These are phyloP conservation scores for Notiomystis cincta DNA, from an alignment of 2,113 vertebrate genomes.

Conservation along the genomic window DNA sequence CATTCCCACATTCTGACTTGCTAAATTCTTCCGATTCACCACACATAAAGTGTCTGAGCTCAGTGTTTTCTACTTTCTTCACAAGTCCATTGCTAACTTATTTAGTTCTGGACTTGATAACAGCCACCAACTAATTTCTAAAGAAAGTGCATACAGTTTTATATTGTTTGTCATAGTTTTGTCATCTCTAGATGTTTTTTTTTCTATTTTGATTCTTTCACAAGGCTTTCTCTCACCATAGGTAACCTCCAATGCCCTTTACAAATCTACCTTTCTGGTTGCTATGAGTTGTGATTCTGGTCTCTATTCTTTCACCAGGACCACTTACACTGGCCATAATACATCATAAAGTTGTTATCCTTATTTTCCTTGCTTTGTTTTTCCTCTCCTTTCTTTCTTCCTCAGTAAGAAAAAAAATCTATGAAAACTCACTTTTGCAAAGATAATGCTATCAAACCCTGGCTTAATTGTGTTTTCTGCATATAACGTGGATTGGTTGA, in stretches of 20 bases:
- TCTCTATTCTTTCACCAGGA: not conserved
- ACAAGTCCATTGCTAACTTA: not conserved
- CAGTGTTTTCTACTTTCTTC: not conserved
- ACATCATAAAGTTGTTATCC: not conserved
- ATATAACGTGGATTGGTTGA: not conserved
- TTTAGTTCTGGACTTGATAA: not conserved
- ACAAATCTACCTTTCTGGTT: not conserved
- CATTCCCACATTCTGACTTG: not conserved
- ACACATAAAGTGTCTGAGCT: not conserved
- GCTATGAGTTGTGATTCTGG: not conserved
- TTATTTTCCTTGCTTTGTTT: not conserved
- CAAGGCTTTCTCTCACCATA: not conserved
- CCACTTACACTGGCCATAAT: not conserved
- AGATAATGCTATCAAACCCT: not conserved
- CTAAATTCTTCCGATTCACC: not conserved
- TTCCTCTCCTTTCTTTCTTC: not conserved
- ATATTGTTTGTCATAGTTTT: not conserved
- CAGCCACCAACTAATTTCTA: not conserved
- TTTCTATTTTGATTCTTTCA: not conserved
- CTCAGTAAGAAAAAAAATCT: not conserved
- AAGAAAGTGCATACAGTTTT: rapidly evolving
- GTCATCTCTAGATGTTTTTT: not conserved
- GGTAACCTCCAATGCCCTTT: not conserved
- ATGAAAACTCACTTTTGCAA: not conserved
- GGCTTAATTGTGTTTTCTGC: not conserved